Base-by-base conservation (phyloP, 1,140 invertebrate species). In the Drosophila baimaii region DNA sequence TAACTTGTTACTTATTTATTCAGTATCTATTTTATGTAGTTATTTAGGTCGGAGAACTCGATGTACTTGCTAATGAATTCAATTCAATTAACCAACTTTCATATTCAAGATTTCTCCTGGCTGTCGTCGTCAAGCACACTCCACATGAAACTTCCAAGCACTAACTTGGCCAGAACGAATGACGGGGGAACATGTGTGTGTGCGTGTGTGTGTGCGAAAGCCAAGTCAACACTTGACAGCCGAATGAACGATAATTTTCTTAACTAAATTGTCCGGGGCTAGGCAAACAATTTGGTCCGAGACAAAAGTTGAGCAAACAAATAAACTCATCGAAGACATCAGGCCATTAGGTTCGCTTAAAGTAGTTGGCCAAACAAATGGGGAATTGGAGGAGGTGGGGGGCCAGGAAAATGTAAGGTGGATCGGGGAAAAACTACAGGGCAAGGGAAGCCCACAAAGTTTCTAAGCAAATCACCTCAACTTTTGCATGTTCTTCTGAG, bases 241-340 rank as follows among this genome's bases (percentile, higher is more conserved):
- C 75, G 17, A 61, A 72, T 71, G 65, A 88, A 79, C 83, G 65
- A 86, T 86, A 83, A 88, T 86, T 86, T 88, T 86, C 80, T 55
- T 82, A 82, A 86, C 79, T 79, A 86, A 86, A 88, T 86, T 83
- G 82, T 82, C 79, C 82, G 35, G 41, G 64, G 49, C 71, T 62
- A 43, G 66, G 77, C 72, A 86, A 86, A 75, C 82, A 69, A 47
- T 70, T 70, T 73, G 31, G 68, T 59, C 33, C 31, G n/a, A 54
- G 69, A 78, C 72, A 71, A 76, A 63, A 74, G 72, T 58, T 72
- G 76, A 55, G 55, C 76, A 82, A 82, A 75, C 65, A 85, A 82
- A 88, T 75, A 88, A 76, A 88, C 75, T 73, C 79, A 77, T 88
- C 81, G 75, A 88, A 56, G 72, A 58, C 73, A 77, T 51, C 73